Base-by-base conservation (phyloP, 2,113 vertebrate species). In the Atrichornis clamosus region DNA sequence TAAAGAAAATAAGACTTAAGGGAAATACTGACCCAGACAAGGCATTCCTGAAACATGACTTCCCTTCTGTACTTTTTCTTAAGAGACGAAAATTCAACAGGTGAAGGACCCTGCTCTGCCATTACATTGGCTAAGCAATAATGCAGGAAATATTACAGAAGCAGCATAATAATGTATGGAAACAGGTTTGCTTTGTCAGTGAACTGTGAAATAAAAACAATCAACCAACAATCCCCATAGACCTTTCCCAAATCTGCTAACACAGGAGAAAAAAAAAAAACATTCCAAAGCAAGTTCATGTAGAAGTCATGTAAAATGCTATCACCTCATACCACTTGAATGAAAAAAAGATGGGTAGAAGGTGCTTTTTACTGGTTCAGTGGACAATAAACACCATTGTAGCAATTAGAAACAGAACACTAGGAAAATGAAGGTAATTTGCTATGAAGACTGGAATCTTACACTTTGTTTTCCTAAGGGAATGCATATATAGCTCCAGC, bases 101-200 rank as follows among this genome's bases (percentile, higher is more conserved):
- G 32, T 12, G 15, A 90, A 53, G 11, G n/a, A 69, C 17, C 24
- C 13, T 81, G 32, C 27, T 87, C 39, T 68, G 30, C 11, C 1
- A 1, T 13, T 46, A 37, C 0, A 0, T 2, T 44, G 37, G 21
- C n/a, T 56, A 32, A 81, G 10, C 24, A 65, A 27, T 21, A 53
- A 49, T 26, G 15, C 17, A 77, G 18, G 5, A 78, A 87, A 59
- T 63, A 65, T 2, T 65, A 33, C 0, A 3, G 55, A 55, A 64
- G 11, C 24, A 72, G 35, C 21, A 47, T 15, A 41, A 37, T 7
- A 62, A 1, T 5, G 14, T 22, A 33, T 33, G 44, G n/a, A 23
- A 72, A 52, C 3, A 67, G 6, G 19, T 32, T 60, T 56, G 5
- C 22, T 76, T 60, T 33, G 63, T 68, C 46, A 15, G 7, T 27